Percentiles rank a stretch among this genome's conserved stretches.
Evolutionary conservation across 2,113 vertebrate species (phyloP).

Genomic region (Chionodraco myersi): DNA sequence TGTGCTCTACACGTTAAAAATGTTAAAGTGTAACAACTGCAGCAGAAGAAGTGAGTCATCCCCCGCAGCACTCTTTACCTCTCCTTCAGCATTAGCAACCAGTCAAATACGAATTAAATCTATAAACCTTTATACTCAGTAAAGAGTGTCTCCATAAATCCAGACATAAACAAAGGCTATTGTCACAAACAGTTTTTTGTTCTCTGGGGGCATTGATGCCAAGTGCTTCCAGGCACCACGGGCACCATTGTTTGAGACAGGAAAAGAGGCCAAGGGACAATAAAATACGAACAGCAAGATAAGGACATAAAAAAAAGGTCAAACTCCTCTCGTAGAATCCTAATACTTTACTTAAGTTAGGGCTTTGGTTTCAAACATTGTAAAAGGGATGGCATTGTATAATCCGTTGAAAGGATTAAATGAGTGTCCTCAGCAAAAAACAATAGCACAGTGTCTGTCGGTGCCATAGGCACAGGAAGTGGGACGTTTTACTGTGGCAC

Average conservation of each 20-base stretch:
- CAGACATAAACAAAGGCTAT: constrained; percentile 17
- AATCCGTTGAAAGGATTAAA: not conserved
- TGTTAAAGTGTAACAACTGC: not conserved
- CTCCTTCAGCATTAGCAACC: not conserved
- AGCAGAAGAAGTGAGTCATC: not conserved
- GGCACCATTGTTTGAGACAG: not conserved
- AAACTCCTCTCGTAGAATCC: not conserved
- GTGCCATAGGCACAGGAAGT: not conserved
- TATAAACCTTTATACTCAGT: not conserved
- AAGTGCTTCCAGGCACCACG: constrained; percentile 8
- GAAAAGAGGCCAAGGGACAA: constrained; percentile 11
- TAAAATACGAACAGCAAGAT: not conserved
- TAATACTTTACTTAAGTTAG: constrained; percentile 7
- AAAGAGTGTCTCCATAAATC: constrained; percentile 6
- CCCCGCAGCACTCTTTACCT: not conserved
- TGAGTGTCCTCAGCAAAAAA: not conserved
- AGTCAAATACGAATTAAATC: not conserved
- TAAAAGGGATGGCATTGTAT: not conserved
- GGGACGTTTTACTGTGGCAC: not conserved
- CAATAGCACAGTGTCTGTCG: not conserved
- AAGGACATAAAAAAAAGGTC: constrained; percentile 1
- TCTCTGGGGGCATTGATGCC: not conserved
- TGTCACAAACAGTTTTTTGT: constrained; percentile 8
- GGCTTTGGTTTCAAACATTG: constrained; percentile 15
- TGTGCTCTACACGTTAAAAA: not conserved